phyloP scores from a whole-genome alignment of 2,113 vertebrate genomes.

The Lamprotornis superbus region DNA sequence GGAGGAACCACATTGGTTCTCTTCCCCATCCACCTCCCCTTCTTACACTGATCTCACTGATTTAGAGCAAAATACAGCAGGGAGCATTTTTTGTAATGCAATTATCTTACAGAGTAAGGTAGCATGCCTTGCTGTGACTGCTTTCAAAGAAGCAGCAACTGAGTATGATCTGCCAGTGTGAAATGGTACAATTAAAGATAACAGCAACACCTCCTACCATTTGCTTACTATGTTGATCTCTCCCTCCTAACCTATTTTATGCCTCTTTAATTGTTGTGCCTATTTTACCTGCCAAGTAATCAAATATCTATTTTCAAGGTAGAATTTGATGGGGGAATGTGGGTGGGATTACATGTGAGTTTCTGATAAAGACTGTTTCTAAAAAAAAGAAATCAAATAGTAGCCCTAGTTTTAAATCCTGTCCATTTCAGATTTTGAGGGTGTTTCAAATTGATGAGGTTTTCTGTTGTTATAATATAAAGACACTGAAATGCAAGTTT shows the following conservation, averaged over 20 bases:
- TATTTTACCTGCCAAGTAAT: background rate
- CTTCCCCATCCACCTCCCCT: background rate
- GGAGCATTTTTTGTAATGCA: background rate
- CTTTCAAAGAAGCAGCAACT: background rate
- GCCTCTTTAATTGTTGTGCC: background rate
- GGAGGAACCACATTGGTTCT: accelerated
- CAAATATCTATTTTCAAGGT: background rate
- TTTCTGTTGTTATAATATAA: background rate
- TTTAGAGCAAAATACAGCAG: background rate
- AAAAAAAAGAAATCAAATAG: background rate
- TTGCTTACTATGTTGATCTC: background rate
- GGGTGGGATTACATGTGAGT: background rate
- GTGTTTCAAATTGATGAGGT: background rate
- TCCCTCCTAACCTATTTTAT: background rate
- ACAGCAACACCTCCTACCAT: background rate
- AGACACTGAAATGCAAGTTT: background rate
- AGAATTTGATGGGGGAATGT: background rate
- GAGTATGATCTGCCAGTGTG: background rate
- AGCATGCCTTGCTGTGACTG: background rate
- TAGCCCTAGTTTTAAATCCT: background rate
- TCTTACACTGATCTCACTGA: background rate
- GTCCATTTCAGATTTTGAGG: background rate
- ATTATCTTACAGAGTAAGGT: background rate
- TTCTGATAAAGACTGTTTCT: background rate
- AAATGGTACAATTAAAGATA: background rate